Percentiles rank a stretch among this genome's conserved stretches.
These are phyloP conservation scores for Andrena haemorrhoa DNA, from an alignment of 2,888 invertebrate genomes.

Conservation along the genomic window DNA sequence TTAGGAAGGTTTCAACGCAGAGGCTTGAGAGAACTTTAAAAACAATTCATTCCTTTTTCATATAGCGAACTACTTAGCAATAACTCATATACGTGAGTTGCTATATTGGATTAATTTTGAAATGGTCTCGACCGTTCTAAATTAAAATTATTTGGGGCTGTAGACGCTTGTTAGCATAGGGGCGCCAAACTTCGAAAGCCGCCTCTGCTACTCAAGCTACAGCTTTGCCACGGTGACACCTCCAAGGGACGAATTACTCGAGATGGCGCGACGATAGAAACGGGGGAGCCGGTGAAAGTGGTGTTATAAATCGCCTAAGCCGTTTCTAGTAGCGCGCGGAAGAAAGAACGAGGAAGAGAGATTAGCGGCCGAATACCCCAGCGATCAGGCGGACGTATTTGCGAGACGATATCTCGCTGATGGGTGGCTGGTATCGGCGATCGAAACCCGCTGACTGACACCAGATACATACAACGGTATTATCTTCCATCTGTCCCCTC, in stretches of 20 bases:
- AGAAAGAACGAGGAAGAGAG: slow-evolving; percentile 45
- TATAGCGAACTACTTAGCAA: too few species aligned
- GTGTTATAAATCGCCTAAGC: slow-evolving; percentile 32
- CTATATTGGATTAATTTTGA: too few species aligned
- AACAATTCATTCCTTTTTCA: too few species aligned
- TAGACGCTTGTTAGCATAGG: too few species aligned
- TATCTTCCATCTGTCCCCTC: slow-evolving; percentile 26
- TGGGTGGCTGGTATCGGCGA: slow-evolving; percentile 30
- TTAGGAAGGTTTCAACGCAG: too few species aligned
- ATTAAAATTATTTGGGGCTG: too few species aligned
- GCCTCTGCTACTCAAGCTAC: too few species aligned
- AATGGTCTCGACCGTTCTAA: too few species aligned
- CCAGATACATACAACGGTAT: slow-evolving; percentile 37
- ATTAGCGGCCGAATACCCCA: slow-evolving; percentile 28
- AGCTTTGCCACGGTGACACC: background rate
- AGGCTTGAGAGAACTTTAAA: too few species aligned
- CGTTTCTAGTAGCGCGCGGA: slow-evolving; percentile 42
- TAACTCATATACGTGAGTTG: too few species aligned
- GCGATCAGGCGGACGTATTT: slow-evolving; percentile 6
- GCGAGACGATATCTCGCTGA: slow-evolving; percentile 48
- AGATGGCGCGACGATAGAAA: background rate
- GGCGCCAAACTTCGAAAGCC: too few species aligned
- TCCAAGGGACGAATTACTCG: slow-evolving; percentile 14
- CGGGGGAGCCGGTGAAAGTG: slow-evolving; percentile 31
- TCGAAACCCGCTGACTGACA: slow-evolving; percentile 36